phyloP scores from a whole-genome alignment of 2,113 vertebrate species.

The Ardeotis arabs region DNA sequence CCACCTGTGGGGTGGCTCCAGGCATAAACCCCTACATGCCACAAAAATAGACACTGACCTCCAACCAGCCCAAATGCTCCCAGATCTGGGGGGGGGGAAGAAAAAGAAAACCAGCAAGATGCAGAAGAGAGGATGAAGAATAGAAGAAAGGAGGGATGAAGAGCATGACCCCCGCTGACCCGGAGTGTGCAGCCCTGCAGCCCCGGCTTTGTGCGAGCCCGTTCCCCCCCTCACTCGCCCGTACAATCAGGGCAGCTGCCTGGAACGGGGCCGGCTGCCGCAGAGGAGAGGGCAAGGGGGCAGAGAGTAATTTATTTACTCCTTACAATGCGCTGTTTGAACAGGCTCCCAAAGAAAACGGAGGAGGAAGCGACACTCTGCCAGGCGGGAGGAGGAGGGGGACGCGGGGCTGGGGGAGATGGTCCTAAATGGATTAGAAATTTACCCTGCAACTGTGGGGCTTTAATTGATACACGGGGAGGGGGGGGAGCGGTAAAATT shows the following conservation, averaged over 20 bases:
- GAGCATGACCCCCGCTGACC: constrained; percentile 22
- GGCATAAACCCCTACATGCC: neutral
- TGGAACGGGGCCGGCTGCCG: constrained; percentile 73
- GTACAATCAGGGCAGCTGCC: constrained; percentile 80
- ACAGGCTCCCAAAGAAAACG: constrained; percentile 80
- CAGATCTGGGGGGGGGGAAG: neutral
- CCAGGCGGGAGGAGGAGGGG: constrained; percentile 36
- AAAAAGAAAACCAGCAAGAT: neutral
- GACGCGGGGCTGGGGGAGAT: neutral
- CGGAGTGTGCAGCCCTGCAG: constrained; percentile 47
- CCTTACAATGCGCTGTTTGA: constrained; percentile 84
- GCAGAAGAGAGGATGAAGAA: neutral
- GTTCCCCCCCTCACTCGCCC: constrained; percentile 17
- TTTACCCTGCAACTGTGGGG: constrained; percentile 60
- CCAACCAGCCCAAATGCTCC: neutral
- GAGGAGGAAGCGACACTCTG: constrained; percentile 68
- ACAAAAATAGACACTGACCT: neutral
- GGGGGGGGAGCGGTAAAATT: constrained; percentile 32
- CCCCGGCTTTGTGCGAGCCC: constrained; percentile 42
- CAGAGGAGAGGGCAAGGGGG: constrained; percentile 79
- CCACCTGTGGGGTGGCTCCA: accelerated
- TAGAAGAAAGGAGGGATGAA: constrained; percentile 30
- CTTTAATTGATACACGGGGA: constrained; percentile 57
- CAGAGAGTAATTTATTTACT: constrained; percentile 89
- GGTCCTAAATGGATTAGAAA: constrained; percentile 71